Evolutionary conservation across 2,113 vertebrate genomes (phyloP), one percentile per base, ranked within the genome.

Genomic region (Pionites leucogaster): DNA sequence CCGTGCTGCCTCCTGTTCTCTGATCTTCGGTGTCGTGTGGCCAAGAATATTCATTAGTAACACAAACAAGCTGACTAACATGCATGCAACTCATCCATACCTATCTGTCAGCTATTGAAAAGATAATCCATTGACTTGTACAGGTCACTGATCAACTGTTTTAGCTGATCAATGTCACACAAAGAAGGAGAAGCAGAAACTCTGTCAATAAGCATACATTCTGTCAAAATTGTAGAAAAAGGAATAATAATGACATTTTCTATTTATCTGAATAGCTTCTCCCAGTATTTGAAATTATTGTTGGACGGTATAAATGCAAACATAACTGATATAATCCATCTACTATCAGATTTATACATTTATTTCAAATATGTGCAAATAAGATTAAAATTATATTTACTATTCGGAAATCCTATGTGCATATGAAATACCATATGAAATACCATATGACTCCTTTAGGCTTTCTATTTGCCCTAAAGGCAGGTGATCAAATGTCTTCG

Each of bases 81-180:
- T 49, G 67, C 72, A 59, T 31, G 37, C 41, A 74, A 44, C 39
- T 91, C 94, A 89, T 94, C 92, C 78, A 93, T 91, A 95, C 46
- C 81, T 92, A 78, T 86, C 86, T 93, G 79, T 78, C 87, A 59
- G 75, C 79, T 67, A 91, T 10, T 89, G 84, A 90, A 68, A 88
- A 96, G 90, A 41, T 13, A 90, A 37, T 53, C 55, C 89, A 97
- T 97, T 95, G 96, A 97, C 97, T 97, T 59, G 33, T 44, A 82
- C 78, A 96, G 91, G 78, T 93, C 91, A 95, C 92, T 93, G 89
- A 87, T 79, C 83, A 90, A 83, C 82, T 89, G 91, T 62, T 94
- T 95, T 22, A 93, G 89, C 89, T 92, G 86, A 69, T 74, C 39
- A 75, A 29, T 23, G 59, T 62, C 71, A 93, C 62, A 85, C 47